Evolutionary conservation across 2,888 invertebrate genomes (phyloP).

Genomic region (Hirtodrosophila trivittata): DNA sequence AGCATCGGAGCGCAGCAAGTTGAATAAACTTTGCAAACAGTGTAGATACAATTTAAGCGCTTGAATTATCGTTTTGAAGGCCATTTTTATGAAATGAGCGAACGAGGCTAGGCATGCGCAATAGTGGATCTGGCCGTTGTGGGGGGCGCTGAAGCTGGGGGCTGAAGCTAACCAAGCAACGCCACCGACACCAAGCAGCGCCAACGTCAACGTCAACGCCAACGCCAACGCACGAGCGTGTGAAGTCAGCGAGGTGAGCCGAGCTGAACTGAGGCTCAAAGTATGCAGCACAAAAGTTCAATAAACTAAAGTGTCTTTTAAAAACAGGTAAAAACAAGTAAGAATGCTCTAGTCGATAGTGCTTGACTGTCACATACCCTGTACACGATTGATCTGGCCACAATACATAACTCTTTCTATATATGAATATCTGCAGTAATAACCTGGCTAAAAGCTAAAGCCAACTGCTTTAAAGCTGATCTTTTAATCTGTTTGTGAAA

Average conservation of each 20-base stretch:
- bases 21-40: constrained; percentile 80
- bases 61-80: constrained; percentile 81
- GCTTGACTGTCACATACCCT: constrained; percentile 31
- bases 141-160: constrained; percentile 3
- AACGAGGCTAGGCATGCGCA: constrained; percentile 74
- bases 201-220: constrained; percentile 18
- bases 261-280: constrained; percentile 49
- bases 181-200: constrained; percentile 14
- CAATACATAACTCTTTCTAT: constrained; percentile 5
- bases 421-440: constrained; percentile 1
- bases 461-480: no score
- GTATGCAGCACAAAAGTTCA: constrained; percentile 75
- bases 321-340: constrained; percentile 60
- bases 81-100: constrained; percentile 75
- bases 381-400: background rate
- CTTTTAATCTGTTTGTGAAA: no score
- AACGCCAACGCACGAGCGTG: constrained; percentile 57
- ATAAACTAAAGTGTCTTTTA: constrained; percentile 75
- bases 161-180: constrained; percentile 14
- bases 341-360: constrained; percentile 35
- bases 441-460: no score
- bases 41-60: constrained; percentile 76
- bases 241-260: constrained; percentile 30
- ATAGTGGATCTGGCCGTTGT: constrained; percentile 46
- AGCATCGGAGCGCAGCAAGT: constrained; percentile 59